phyloP scores from a whole-genome alignment of 2,797 vertebrate species.

The Takifugu rubripes region DNA sequence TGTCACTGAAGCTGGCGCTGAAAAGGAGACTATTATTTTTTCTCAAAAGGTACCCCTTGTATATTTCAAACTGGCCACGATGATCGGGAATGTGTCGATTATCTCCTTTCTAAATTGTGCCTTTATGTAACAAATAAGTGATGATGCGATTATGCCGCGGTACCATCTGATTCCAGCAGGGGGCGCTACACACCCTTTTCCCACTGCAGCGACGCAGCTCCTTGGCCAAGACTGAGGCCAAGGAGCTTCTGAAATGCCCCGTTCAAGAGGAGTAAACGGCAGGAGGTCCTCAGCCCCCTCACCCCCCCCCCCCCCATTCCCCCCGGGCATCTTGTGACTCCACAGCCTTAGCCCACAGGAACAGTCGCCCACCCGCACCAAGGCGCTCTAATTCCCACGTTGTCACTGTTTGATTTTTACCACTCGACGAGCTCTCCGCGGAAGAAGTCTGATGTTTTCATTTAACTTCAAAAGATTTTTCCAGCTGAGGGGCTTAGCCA shows the following conservation, averaged over 20 bases:
- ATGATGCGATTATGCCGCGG: too few relatives aligned
- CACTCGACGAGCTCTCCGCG: too few relatives aligned
- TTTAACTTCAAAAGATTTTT: not conserved
- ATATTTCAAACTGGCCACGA: too few relatives aligned
- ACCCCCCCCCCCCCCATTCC: slow-evolving; percentile 5
- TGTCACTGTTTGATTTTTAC: not conserved
- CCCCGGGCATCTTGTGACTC: slow-evolving; percentile 26
- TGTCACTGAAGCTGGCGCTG: not conserved
- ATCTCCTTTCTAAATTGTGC: too few relatives aligned
- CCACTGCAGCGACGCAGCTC: too few relatives aligned
- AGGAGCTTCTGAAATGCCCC: too few relatives aligned
- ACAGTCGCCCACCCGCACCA: slow-evolving; percentile 14
- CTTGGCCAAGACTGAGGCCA: slow-evolving; percentile 7
- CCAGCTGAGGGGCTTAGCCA: too few relatives aligned
- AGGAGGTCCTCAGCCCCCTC: slow-evolving; percentile 6
- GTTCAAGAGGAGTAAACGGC: not conserved
- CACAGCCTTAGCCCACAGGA: slow-evolving; percentile 1
- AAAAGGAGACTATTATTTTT: not conserved
- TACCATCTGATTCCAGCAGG: too few relatives aligned
- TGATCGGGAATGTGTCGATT: too few relatives aligned
- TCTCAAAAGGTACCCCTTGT: not conserved
- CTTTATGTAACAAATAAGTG: too few relatives aligned
- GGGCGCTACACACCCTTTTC: too few relatives aligned
- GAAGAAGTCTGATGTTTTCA: too few relatives aligned
- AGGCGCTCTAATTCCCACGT: slow-evolving; percentile 13